Percentiles rank a stretch among this genome's conserved stretches.
Conservation (phyloP, 2,888 invertebrate species). For the Byasa hedistus region DNA sequence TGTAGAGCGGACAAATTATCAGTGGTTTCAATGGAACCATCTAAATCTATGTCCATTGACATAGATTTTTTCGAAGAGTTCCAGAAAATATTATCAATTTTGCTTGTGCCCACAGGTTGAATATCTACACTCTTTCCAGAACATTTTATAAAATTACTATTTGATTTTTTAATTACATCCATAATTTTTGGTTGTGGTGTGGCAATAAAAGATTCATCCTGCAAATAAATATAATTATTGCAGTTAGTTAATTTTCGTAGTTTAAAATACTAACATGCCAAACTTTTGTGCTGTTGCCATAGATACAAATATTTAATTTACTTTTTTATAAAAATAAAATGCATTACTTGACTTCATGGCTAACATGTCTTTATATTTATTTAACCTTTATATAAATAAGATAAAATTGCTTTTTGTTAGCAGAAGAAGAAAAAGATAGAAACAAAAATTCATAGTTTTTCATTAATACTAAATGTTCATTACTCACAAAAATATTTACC, state of each 20-base stretch:
- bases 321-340: too few species aligned
- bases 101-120: conserved; percentile 52
- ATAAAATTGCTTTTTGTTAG: too few species aligned
- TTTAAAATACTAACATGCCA: too few species aligned
- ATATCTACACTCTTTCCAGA: conserved; percentile 52
- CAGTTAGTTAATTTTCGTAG: neutral
- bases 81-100: conserved; percentile 59
- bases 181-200: conserved; percentile 52
- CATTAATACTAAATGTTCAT: neutral
- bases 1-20: conserved; percentile 44
- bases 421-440: too few species aligned
- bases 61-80: conserved; percentile 60
- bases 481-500: conserved; percentile 42
- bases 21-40: conserved; percentile 46
- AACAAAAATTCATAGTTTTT: neutral
- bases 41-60: conserved; percentile 47
- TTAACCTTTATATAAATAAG: too few species aligned
- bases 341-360: too few species aligned
- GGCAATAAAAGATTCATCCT: conserved; percentile 67
- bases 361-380: too few species aligned
- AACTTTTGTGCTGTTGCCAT: too few species aligned
- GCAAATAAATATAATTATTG: conserved; percentile 39
- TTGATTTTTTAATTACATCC: conserved; percentile 47
- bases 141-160: conserved; percentile 53
- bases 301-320: too few species aligned